Evolutionary conservation across 2,888 invertebrate genomes (phyloP).

Genomic region (Litoditis marina): DNA sequence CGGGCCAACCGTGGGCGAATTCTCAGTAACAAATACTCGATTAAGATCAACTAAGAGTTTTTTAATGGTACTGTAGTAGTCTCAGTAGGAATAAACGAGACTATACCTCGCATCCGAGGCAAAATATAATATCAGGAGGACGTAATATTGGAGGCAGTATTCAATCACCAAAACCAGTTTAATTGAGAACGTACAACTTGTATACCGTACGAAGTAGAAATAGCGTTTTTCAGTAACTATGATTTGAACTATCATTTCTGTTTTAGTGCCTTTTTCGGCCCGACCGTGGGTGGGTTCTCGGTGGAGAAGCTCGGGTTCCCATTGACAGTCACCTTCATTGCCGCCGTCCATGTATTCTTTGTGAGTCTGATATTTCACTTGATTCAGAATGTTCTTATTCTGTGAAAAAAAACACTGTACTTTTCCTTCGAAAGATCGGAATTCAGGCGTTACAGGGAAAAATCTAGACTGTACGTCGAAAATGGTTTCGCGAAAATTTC

Average conservation of each 20-base stretch:
- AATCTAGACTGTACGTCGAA: background rate
- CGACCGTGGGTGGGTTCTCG: conserved; percentile 58
- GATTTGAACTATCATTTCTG: background rate
- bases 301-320: conserved; percentile 61
- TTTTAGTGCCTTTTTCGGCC: conserved; percentile 58
- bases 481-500: no score
- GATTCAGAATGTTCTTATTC: background rate
- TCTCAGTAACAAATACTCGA: conserved; percentile 37
- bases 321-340: conserved; percentile 61
- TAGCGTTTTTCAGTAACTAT: background rate
- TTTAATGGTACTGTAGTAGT: no score
- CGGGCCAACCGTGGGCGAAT: conserved; percentile 60
- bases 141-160: no score
- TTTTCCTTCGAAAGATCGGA: no score
- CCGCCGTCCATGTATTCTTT: conserved; percentile 41
- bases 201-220: background rate
- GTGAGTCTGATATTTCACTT: conserved; percentile 20
- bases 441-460: no score
- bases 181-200: background rate
- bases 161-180: background rate
- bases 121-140: no score
- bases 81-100: no score
- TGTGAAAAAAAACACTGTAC: no score
- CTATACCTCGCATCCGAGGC: no score
- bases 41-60: no score